These are phyloP conservation scores for Heliconius hewitsoni DNA, from an alignment of 1,140 invertebrate genomes.

Conservation along the genomic window DNA sequence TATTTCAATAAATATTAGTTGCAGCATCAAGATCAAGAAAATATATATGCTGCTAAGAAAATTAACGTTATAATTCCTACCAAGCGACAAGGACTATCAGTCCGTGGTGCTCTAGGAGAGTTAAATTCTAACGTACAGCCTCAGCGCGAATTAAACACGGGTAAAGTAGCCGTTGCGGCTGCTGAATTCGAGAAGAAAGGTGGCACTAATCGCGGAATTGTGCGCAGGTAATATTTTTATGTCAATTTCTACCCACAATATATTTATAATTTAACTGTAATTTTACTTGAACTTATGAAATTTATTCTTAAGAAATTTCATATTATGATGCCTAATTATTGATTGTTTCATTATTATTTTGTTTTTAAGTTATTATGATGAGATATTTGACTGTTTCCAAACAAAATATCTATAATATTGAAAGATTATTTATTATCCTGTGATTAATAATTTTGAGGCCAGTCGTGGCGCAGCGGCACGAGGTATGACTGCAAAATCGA, in stretches of 20 bases:
- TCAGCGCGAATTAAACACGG: constrained; percentile 52
- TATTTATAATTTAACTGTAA: not conserved
- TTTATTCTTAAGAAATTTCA: not conserved
- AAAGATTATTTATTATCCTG: not conserved
- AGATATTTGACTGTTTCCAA: no score
- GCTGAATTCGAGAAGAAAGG: constrained; percentile 69
- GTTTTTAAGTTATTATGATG: no score
- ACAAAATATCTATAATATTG: not conserved
- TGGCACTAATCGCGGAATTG: constrained; percentile 28
- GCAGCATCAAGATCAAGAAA: constrained; percentile 69
- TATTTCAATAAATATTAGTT: constrained; percentile 36
- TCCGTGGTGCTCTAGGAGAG: constrained; percentile 69
- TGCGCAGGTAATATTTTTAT: constrained; percentile 38
- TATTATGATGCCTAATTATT: not conserved
- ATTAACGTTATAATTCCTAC: constrained; percentile 48
- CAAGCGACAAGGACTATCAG: constrained; percentile 55
- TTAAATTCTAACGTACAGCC: constrained; percentile 62
- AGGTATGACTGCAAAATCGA: no score
- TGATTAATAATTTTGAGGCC: not conserved
- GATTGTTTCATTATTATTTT: no score
- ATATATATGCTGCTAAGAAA: constrained; percentile 55
- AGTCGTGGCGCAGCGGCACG: no score
- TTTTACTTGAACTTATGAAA: not conserved
- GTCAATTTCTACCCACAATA: constrained; percentile 32
- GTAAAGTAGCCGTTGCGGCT: constrained; percentile 56